phyloP scores from a whole-genome alignment of 2,888 invertebrate genomes.

The Parnassius orleans region DNA sequence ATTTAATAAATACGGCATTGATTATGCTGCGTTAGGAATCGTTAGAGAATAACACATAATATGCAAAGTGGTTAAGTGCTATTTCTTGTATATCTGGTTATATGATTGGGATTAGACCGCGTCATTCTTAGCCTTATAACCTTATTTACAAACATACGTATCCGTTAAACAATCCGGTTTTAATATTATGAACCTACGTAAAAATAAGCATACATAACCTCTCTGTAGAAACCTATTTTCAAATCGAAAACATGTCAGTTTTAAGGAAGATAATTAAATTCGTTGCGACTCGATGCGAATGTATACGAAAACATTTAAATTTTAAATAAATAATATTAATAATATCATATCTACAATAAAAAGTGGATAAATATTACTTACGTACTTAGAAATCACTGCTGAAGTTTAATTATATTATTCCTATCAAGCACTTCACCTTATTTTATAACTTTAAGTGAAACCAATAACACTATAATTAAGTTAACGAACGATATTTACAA shows the following conservation, averaged over 20 bases:
- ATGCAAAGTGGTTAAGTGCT: neutral
- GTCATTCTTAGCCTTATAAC: conserved; percentile 11
- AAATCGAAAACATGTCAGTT: neutral
- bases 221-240: neutral
- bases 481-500: conserved; percentile 34
- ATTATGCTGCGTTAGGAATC: too few species aligned
- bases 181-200: conserved; percentile 8
- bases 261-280: too few species aligned
- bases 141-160: conserved; percentile 24
- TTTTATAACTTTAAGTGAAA: conserved; percentile 34
- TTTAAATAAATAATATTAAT: conserved; percentile 15
- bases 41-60: too few species aligned
- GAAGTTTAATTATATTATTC: conserved; percentile 26
- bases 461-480: conserved; percentile 31
- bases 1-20: too few species aligned
- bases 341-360: conserved; percentile 8
- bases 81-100: conserved; percentile 12
- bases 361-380: conserved; percentile 21
- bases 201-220: conserved; percentile 8
- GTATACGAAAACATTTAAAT: conserved; percentile 11
- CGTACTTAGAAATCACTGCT: conserved; percentile 29
- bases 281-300: conserved; percentile 10
- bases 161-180: conserved; percentile 21
- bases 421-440: conserved; percentile 32
- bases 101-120: conserved; percentile 1